These are phyloP conservation scores for Ranitomeya imitator DNA, from an alignment of 2,113 vertebrate genomes.

Conservation along the genomic window DNA sequence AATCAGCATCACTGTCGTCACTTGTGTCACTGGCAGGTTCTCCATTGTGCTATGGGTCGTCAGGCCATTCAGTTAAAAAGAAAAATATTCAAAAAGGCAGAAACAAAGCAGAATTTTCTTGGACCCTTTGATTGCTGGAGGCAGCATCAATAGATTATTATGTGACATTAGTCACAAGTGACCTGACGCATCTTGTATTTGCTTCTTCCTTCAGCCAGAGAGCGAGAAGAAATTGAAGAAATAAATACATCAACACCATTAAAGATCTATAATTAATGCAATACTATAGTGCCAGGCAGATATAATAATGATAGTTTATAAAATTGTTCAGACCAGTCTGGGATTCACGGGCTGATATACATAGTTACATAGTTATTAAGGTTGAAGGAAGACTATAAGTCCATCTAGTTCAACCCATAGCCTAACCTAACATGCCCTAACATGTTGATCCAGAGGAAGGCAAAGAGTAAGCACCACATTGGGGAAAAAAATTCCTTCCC, in stretches of 20 bases:
- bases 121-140: constrained; percentile 27
- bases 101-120: constrained; percentile 6
- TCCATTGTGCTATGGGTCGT: constrained; percentile 8
- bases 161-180: constrained; percentile 41
- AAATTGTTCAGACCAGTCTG: background rate
- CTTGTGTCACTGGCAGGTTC: constrained; percentile 33
- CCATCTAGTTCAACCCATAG: no score
- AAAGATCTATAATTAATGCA: background rate
- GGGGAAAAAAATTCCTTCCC: no score
- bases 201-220: background rate
- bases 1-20: constrained; percentile 58
- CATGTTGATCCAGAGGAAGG: no score
- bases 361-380: no score
- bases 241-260: background rate
- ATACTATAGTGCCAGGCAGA: background rate
- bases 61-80: background rate
- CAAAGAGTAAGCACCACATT: no score
- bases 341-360: background rate
- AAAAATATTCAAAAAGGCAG: background rate
- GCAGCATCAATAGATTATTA: constrained; percentile 20
- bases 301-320: background rate
- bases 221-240: background rate
- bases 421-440: no score
- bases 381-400: no score
- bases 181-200: constrained; percentile 24